phyloP scores from a whole-genome alignment of 2,113 vertebrate species.

The Hippopotamus amphibius region DNA sequence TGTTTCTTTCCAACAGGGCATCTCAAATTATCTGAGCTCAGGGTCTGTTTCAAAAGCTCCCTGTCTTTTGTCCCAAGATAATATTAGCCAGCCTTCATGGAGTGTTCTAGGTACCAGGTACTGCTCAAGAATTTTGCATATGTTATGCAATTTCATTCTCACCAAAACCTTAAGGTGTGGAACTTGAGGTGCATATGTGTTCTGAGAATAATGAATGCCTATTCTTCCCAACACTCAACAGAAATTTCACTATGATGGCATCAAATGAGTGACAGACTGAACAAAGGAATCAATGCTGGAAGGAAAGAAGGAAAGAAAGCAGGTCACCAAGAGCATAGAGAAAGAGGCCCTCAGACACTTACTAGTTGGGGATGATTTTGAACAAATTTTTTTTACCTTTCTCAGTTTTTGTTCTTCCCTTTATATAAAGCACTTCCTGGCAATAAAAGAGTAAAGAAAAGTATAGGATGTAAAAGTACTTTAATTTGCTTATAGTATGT shows the following conservation, averaged over 20 bases:
- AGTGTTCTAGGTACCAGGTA: neutral
- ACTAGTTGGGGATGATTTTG: neutral
- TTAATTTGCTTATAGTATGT: neutral
- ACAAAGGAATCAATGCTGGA: neutral
- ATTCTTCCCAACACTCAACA: neutral
- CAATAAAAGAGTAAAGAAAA: neutral
- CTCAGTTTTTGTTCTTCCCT: neutral
- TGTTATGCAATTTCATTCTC: neutral
- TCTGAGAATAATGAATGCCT: neutral
- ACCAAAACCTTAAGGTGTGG: neutral
- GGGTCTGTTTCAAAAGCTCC: slow-evolving; percentile 17
- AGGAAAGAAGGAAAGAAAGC: neutral
- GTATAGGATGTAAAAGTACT: neutral
- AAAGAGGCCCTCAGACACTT: neutral
- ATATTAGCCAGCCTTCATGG: neutral
- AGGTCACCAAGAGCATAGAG: neutral
- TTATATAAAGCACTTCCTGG: neutral
- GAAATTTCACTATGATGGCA: neutral
- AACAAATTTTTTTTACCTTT: neutral
- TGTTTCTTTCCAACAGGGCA: neutral
- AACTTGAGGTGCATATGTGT: neutral
- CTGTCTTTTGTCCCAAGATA: neutral
- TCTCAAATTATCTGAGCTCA: neutral
- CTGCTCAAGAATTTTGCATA: neutral
- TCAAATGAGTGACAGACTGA: neutral